A percentile compares a stretch with the other conserved stretches of the same genome.
phyloP scores from a whole-genome alignment of 37 sponge, comb jelly and placozoan genomes.

The Spongilla lacustris region DNA sequence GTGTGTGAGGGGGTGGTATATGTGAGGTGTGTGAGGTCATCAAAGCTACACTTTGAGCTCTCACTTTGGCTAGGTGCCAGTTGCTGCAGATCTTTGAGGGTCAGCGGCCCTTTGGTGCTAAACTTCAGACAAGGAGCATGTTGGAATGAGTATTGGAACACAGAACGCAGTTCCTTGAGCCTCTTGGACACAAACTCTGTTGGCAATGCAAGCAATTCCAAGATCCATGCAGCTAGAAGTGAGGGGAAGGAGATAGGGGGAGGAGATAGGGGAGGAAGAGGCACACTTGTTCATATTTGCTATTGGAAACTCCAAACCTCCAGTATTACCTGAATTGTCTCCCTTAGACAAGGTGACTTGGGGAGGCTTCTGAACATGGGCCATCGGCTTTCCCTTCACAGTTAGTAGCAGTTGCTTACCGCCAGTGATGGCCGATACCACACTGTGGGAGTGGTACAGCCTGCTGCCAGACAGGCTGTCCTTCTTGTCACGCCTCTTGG shows the following conservation, averaged over 20 bases:
- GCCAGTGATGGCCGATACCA: slow-evolving; percentile 52
- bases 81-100: slow-evolving; percentile 71
- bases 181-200: slow-evolving; percentile 64
- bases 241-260: neutral
- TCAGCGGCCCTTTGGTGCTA: slow-evolving; percentile 69
- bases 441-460: slow-evolving; percentile 68
- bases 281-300: too few species aligned
- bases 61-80: slow-evolving; percentile 66
- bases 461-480: neutral
- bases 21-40: neutral
- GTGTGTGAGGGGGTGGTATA: neutral
- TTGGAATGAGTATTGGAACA: slow-evolving; percentile 60
- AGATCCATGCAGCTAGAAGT: slow-evolving; percentile 57
- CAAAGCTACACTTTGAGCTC: slow-evolving; percentile 1
- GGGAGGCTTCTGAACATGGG: neutral
- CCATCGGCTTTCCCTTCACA: slow-evolving; percentile 18
- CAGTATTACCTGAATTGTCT: slow-evolving; percentile 66
- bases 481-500: too few species aligned
- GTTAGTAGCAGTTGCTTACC: slow-evolving; percentile 47
- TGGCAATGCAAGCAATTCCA: slow-evolving; percentile 49
- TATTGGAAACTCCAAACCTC: neutral
- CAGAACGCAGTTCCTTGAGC: slow-evolving; percentile 49
- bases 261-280: neutral
- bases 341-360: slow-evolving; percentile 49
- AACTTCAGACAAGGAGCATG: slow-evolving; percentile 58